These are phyloP conservation scores for Apodemia hepburni DNA, from an alignment of 2,888 invertebrate species.

Conservation along the genomic window DNA sequence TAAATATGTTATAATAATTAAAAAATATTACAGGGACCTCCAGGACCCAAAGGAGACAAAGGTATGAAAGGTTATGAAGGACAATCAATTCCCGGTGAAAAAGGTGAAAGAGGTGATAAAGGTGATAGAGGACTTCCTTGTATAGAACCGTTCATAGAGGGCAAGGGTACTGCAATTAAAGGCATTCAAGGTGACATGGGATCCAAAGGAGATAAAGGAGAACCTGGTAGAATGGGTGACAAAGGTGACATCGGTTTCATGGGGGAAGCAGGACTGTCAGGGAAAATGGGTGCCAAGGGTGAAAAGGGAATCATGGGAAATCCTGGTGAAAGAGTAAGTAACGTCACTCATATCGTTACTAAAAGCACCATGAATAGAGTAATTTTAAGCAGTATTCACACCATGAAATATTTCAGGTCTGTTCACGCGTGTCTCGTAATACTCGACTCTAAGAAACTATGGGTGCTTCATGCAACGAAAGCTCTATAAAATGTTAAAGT, in stretches of 20 bases:
- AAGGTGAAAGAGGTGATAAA: conserved; percentile 81
- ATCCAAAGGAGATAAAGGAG: conserved; percentile 81
- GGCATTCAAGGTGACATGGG: conserved; percentile 76
- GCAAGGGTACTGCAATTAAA: conserved; percentile 56
- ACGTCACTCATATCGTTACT: conserved; percentile 12
- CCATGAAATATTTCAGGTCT: too few relatives aligned
- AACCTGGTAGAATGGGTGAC: conserved; percentile 80
- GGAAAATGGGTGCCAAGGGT: conserved; percentile 85
- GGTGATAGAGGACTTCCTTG: conserved; percentile 64
- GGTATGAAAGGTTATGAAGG: conserved; percentile 84
- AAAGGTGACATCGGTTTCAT: conserved; percentile 86
- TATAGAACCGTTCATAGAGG: conserved; percentile 48
- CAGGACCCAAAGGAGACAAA: conserved; percentile 85
- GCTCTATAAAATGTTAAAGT: too few relatives aligned
- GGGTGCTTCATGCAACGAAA: too few relatives aligned
- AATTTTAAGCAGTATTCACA: too few relatives aligned
- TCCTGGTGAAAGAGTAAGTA: conserved; percentile 87
- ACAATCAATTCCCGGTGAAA: conserved; percentile 70
- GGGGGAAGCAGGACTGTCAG: conserved; percentile 86
- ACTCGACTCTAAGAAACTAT: too few relatives aligned
- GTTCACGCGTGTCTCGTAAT: too few relatives aligned
- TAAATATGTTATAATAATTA: background rate
- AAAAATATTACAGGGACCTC: conserved; percentile 77
- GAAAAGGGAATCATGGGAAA: conserved; percentile 94
- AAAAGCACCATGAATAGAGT: conserved; percentile 16